phyloP scores from a whole-genome alignment of 2,888 invertebrate species.

The Hypomecis atomaria region DNA sequence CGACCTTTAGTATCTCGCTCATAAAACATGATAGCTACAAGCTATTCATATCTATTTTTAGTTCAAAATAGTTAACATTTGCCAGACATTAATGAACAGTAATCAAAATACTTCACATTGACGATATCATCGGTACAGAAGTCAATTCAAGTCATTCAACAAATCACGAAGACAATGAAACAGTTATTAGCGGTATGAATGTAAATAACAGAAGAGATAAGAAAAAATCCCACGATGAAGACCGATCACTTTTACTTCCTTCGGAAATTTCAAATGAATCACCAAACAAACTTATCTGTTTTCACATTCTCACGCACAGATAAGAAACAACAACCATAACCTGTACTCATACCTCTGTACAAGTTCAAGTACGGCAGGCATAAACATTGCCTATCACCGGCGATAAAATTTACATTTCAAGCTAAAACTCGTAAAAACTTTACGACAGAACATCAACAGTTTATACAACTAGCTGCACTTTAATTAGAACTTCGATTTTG shows the following conservation, averaged over 20 bases:
- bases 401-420: slow-evolving; percentile 73
- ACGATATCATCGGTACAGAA: slow-evolving; percentile 27
- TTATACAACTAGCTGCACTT: slow-evolving; percentile 62
- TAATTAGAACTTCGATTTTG: slow-evolving; percentile 72
- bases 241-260: slow-evolving; percentile 28
- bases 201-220: slow-evolving; percentile 27
- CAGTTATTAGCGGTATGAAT: slow-evolving; percentile 30
- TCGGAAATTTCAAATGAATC: slow-evolving; percentile 24
- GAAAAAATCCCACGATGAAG: slow-evolving; percentile 27
- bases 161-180: slow-evolving; percentile 33
- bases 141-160: slow-evolving; percentile 30
- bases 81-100: slow-evolving; percentile 17
- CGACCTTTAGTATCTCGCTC: slow-evolving; percentile 11
- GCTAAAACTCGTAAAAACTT: slow-evolving; percentile 69
- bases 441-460: slow-evolving; percentile 58
- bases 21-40: slow-evolving; percentile 18
- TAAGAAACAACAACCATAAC: slow-evolving; percentile 32
- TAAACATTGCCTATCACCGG: slow-evolving; percentile 45
- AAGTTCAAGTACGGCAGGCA: slow-evolving; percentile 43
- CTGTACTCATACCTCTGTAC: slow-evolving; percentile 28
- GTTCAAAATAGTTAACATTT: slow-evolving; percentile 31
- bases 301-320: slow-evolving; percentile 26
- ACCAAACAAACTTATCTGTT: slow-evolving; percentile 24
- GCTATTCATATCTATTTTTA: slow-evolving; percentile 18
- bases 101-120: slow-evolving; percentile 21